Evolutionary conservation across 1,140 invertebrate genomes (phyloP).

Genomic region (Radopholus similis): DNA sequence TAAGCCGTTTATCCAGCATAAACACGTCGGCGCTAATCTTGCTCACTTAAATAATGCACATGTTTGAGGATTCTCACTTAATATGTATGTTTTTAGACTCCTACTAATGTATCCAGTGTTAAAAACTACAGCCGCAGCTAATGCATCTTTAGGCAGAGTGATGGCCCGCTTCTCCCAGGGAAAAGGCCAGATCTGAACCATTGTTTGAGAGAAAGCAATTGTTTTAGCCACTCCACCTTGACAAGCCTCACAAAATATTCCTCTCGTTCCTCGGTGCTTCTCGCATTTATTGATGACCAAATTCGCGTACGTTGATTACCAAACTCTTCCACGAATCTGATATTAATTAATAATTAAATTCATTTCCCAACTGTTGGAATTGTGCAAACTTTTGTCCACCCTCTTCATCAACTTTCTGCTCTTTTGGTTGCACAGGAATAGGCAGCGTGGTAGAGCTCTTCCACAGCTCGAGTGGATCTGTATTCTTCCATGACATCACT

Average conservation of each 20-base stretch:
- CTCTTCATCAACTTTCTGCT: background rate
- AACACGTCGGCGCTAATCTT: slow-evolving; percentile 13
- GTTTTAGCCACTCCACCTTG: background rate
- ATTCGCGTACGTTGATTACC: background rate
- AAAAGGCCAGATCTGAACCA: slow-evolving; percentile 1
- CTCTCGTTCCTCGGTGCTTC: background rate
- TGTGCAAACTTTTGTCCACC: background rate
- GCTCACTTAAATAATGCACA: background rate
- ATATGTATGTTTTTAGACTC: no score
- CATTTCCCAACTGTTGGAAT: background rate
- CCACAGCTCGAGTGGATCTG: slow-evolving; percentile 11
- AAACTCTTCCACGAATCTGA: background rate
- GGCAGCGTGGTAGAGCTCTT: slow-evolving; percentile 9
- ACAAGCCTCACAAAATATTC: background rate
- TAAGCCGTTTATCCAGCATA: background rate
- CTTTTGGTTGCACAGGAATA: background rate
- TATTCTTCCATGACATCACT: slow-evolving; percentile 19
- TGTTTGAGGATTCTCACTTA: background rate
- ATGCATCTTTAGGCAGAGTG: background rate
- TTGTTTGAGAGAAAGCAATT: background rate
- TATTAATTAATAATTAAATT: background rate
- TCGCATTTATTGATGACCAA: slow-evolving; percentile 1
- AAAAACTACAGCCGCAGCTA: background rate
- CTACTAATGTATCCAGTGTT: slow-evolving; percentile 7
- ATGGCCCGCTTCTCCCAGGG: slow-evolving; percentile 4